Evolutionary conservation across 2,797 vertebrate species (phyloP).

Genomic region (Masticophis lateralis): DNA sequence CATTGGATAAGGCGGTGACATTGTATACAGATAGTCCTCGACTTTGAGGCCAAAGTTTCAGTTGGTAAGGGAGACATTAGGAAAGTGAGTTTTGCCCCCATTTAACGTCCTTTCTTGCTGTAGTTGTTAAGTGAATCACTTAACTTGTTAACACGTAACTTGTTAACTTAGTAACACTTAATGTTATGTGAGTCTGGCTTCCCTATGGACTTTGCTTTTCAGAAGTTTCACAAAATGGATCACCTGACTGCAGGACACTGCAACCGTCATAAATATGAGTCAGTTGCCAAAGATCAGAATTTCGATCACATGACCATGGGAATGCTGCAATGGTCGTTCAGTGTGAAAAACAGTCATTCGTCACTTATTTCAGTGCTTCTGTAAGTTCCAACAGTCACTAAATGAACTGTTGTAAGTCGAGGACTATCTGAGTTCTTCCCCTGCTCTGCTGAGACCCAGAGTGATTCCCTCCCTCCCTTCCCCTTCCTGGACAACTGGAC

Average conservation of each 20-base stretch:
- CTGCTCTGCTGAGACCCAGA: not conserved
- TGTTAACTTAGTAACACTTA: not conserved
- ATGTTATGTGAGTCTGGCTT: not conserved
- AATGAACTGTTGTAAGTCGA: not conserved
- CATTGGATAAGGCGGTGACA: not conserved
- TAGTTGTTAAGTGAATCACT: not conserved
- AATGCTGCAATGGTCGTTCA: not conserved
- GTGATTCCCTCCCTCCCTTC: not conserved
- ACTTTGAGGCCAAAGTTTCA: not conserved
- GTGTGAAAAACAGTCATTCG: not conserved
- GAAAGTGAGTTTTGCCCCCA: not conserved
- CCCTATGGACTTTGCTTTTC: too few species aligned
- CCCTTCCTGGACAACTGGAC: not conserved
- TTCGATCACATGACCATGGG: not conserved
- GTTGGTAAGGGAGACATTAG: not conserved
- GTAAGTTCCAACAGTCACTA: not conserved
- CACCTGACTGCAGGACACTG: not conserved
- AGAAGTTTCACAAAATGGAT: too few species aligned
- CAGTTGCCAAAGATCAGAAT: not conserved
- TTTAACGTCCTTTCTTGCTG: not conserved
- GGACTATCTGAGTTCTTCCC: not conserved
- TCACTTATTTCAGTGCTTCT: not conserved
- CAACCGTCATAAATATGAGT: not conserved
- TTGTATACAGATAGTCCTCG: not conserved
- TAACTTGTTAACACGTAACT: too few species aligned